Percentiles rank a stretch among this genome's conserved stretches.
These are phyloP conservation scores for Tetheella fluctuosa DNA, from an alignment of 2,888 invertebrate species.

Conservation along the genomic window DNA sequence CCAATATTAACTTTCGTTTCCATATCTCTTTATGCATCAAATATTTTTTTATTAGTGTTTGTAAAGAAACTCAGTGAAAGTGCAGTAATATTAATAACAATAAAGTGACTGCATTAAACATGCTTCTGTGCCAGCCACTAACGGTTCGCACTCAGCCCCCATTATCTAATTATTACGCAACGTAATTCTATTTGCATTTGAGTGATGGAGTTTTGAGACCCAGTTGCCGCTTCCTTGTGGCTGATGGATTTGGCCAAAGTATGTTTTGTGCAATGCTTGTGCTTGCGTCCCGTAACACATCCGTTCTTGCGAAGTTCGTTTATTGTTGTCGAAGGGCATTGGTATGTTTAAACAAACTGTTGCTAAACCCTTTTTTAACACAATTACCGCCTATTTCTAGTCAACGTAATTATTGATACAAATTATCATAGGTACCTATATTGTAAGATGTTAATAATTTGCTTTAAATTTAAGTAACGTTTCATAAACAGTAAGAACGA, in stretches of 20 bases:
- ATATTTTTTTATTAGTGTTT: constrained; percentile 23
- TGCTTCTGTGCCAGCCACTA: constrained; percentile 44
- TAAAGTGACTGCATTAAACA: constrained; percentile 28
- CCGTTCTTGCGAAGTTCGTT: constrained; percentile 36
- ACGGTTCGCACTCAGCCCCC: constrained; percentile 40
- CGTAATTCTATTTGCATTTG: constrained; percentile 56
- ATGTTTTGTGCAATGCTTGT: constrained; percentile 55
- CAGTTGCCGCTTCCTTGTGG: constrained; percentile 57
- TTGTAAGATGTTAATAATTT: neutral
- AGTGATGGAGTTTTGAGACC: constrained; percentile 53
- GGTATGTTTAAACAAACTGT: neutral
- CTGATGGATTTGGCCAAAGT: constrained; percentile 40
- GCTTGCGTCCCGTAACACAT: constrained; percentile 52
- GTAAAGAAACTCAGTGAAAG: constrained; percentile 58
- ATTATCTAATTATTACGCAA: constrained; percentile 72
- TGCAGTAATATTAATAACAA: constrained; percentile 52
- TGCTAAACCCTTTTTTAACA: neutral
- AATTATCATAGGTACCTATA: too few species aligned
- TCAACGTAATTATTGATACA: neutral
- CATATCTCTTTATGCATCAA: constrained; percentile 30
- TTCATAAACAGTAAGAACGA: neutral
- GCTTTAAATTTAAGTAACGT: neutral
- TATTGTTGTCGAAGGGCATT: constrained; percentile 10
- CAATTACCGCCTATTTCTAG: neutral
- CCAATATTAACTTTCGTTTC: constrained; percentile 31